Percentiles rank a stretch among this genome's conserved stretches.
Conservation (phyloP, 2,888 invertebrate species). For the Meghimatium bilineatum region DNA sequence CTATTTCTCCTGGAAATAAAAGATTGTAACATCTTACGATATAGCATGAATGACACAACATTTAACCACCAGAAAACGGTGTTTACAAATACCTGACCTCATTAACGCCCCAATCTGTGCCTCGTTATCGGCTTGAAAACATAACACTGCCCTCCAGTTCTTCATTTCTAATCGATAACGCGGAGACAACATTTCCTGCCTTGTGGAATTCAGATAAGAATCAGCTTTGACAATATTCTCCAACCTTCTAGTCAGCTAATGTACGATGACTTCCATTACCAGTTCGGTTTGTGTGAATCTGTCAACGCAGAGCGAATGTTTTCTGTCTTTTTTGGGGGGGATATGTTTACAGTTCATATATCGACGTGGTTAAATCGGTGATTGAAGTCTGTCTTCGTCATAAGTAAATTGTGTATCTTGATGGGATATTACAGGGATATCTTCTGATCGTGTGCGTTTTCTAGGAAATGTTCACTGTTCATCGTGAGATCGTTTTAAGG, state of each 20-base stretch:
- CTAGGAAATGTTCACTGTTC: no score
- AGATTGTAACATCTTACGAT: not conserved
- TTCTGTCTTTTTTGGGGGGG: not conserved
- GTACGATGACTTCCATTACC: not conserved
- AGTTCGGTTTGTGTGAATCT: not conserved
- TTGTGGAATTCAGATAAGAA: not conserved
- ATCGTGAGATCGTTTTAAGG: no score
- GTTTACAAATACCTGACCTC: not conserved
- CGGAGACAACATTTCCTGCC: not conserved
- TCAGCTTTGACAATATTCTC: not conserved
- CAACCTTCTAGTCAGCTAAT: not conserved
- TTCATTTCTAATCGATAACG: constrained; percentile 6
- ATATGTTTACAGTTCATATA: not conserved
- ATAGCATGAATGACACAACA: not conserved
- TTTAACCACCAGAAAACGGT: not conserved
- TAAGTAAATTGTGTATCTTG: no score
- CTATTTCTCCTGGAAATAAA: not conserved
- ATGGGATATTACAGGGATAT: no score
- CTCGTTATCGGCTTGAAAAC: not conserved
- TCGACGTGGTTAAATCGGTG: not conserved
- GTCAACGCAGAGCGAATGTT: not conserved
- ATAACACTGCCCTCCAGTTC: not conserved
- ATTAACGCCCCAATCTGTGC: not conserved
- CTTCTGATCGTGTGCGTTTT: no score
- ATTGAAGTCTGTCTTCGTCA: not conserved